These are phyloP conservation scores for Samia ricini DNA, from an alignment of 1,140 invertebrate species.

Conservation along the genomic window DNA sequence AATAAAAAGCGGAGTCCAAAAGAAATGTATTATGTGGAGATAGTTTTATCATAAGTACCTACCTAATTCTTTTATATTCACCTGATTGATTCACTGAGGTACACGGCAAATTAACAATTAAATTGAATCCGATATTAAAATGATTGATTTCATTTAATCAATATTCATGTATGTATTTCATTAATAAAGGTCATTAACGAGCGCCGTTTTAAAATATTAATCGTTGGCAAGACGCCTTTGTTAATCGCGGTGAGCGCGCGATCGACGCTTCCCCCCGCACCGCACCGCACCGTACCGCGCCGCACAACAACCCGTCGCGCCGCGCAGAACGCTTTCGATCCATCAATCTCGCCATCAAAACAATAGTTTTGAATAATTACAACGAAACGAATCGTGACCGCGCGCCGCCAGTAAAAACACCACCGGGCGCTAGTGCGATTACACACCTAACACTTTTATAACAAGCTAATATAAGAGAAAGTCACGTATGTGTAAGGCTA, in stretches of 20 bases:
- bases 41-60: neutral
- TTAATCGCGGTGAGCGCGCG: constrained; percentile 27
- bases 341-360: constrained; percentile 60
- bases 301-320: too few relatives aligned
- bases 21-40: neutral
- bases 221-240: constrained; percentile 35
- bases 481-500: constrained; percentile 16
- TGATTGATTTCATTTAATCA: constrained; percentile 15
- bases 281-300: too few relatives aligned
- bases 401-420: constrained; percentile 41
- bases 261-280: too few relatives aligned
- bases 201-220: constrained; percentile 36
- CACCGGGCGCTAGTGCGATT: constrained; percentile 50
- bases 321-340: constrained; percentile 38
- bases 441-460: constrained; percentile 56
- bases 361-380: constrained; percentile 46
- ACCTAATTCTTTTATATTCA: constrained; percentile 8
- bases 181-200: constrained; percentile 20
- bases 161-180: constrained; percentile 14
- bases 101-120: neutral
- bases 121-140: constrained; percentile 11
- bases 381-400: constrained; percentile 48
- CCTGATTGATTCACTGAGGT: neutral
- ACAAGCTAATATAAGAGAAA: constrained; percentile 37
- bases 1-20: neutral